Evolutionary conservation across 1,140 invertebrate genomes (phyloP).

Genomic region (Drosophila pectinifera): DNA sequence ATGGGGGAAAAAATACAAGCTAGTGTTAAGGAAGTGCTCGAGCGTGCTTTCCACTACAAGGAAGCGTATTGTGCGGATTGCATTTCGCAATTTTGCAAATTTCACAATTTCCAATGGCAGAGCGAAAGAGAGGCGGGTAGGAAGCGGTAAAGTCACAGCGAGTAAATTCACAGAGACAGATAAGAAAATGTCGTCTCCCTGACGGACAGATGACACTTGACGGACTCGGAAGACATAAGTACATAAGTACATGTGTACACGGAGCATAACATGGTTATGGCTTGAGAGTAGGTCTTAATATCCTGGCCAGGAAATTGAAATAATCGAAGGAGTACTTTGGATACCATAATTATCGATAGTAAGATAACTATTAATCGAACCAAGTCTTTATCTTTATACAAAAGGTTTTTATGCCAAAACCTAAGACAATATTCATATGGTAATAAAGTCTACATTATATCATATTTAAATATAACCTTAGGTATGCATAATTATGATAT

Average conservation of each 20-base stretch:
- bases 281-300: not conserved
- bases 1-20: too few relatives aligned
- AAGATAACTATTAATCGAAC: not conserved
- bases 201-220: conserved; percentile 27
- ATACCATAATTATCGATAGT: too few relatives aligned
- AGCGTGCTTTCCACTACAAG: conserved; percentile 19
- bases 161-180: conserved; percentile 9
- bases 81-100: conserved; percentile 5
- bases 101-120: conserved; percentile 4
- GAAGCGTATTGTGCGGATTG: conserved; percentile 23
- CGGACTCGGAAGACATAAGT: conserved; percentile 2
- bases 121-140: conserved; percentile 9
- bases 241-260: not conserved
- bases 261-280: not conserved
- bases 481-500: conserved; percentile 13
- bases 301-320: not conserved
- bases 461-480: conserved; percentile 3
- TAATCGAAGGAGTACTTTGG: too few relatives aligned
- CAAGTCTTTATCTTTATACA: too few relatives aligned
- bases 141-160: conserved; percentile 15
- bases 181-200: conserved; percentile 26
- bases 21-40: conserved; percentile 34
- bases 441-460: not conserved
- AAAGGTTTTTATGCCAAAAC: too few relatives aligned
- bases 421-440: not conserved